Base-by-base conservation (phyloP, 2,113 vertebrate species). In the Peromyscus leucopus region DNA sequence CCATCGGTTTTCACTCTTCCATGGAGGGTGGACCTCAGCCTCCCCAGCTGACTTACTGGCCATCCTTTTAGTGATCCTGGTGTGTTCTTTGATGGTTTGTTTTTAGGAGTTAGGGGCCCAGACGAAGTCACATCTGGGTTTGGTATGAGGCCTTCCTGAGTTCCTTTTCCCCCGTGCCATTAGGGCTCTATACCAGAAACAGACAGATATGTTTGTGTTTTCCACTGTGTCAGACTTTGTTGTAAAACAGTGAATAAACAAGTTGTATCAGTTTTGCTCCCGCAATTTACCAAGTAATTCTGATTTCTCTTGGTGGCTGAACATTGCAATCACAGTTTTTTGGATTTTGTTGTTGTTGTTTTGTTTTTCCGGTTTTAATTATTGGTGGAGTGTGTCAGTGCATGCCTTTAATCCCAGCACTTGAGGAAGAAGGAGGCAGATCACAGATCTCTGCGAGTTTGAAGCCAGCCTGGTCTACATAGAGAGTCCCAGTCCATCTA, bases 41-140 rank as follows among this genome's bases (percentile, higher is more conserved):
- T 5, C 22, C 24, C 89, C n/a, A 76, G 87, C 76, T 12, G 0
- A 9, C 48, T 91, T 82, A 80, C 76, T 39, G 16, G 28, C 7
- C 24, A 42, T 46, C 63, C 91, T 80, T 74, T 91, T 61, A 26
- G 2, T 8, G 46, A 19, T 31, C 42, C 36, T 36, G 13, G 57
- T 69, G 28, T 85, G 57, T 80, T 88, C 48, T 16, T 57, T 11
- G 11, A 63, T 75, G 39, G 65, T 36, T 55, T 65, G 33, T 22
- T 74, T 94, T 83, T 85, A 94, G 84, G 31, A 90, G 75, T 26
- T 59, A 78, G 65, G 61, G 5, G 12, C n/a, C 17, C 74, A 69
- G 46, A 39, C 42, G 71, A 4, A 85, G n/a, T 55, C 46, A 39
- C 28, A 71, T 63, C 69, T 55, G 67, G 42, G 5, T 92, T 90